These are phyloP conservation scores for Araneus ventricosus DNA, from an alignment of 1,140 invertebrate genomes.

Conservation along the genomic window DNA sequence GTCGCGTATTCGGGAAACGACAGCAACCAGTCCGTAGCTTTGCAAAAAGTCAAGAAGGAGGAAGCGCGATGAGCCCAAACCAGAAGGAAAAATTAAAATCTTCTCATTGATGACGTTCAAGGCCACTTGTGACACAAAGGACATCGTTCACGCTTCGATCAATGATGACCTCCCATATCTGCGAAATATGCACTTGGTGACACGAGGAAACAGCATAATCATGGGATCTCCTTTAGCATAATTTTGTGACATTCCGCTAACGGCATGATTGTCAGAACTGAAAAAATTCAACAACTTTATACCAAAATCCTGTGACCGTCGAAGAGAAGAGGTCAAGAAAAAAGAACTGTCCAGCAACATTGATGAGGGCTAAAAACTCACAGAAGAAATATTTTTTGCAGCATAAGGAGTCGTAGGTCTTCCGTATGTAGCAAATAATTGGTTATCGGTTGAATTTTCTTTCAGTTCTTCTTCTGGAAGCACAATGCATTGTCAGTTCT, in stretches of 20 bases:
- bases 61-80: slow-evolving; percentile 81
- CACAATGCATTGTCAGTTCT: slow-evolving; percentile 80
- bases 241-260: slow-evolving; percentile 84
- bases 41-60: slow-evolving; percentile 85
- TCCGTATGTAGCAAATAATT: slow-evolving; percentile 91
- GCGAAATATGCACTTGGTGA: slow-evolving; percentile 93
- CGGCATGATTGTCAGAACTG: slow-evolving; percentile 83
- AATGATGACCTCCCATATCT: slow-evolving; percentile 91
- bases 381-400: slow-evolving; percentile 82
- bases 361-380: slow-evolving; percentile 84
- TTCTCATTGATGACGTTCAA: slow-evolving; percentile 90
- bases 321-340: slow-evolving; percentile 90
- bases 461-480: slow-evolving; percentile 50
- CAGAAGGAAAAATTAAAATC: slow-evolving; percentile 88
- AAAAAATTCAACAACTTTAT: slow-evolving; percentile 88
- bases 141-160: slow-evolving; percentile 80
- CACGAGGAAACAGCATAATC: slow-evolving; percentile 88
- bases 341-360: slow-evolving; percentile 88
- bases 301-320: slow-evolving; percentile 92
- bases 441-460: slow-evolving; percentile 83
- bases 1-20: slow-evolving; percentile 82
- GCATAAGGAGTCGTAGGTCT: slow-evolving; percentile 91
- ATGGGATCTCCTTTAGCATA: slow-evolving; percentile 77
- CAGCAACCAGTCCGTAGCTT: slow-evolving; percentile 88
- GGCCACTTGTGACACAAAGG: slow-evolving; percentile 86